Evolutionary conservation across 2,797 vertebrate genomes (phyloP).

Genomic region (Rhinatrema bivittatum): DNA sequence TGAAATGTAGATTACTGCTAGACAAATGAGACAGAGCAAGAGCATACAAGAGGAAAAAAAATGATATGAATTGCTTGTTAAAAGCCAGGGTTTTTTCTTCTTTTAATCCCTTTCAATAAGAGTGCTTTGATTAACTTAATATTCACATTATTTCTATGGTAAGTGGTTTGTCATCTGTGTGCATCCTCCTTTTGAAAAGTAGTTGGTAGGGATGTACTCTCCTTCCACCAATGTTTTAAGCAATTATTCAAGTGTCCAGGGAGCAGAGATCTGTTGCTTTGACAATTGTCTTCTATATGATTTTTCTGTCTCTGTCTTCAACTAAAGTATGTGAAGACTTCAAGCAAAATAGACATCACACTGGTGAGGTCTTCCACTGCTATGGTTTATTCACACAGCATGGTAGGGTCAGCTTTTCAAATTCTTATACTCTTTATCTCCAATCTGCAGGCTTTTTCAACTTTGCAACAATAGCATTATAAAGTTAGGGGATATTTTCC

Average conservation of each 20-base stretch:
- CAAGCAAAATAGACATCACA: no score
- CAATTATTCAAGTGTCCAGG: slow-evolving; percentile 1
- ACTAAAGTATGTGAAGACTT: no score
- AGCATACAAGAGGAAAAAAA: slow-evolving; percentile 56
- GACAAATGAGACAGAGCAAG: slow-evolving; percentile 73
- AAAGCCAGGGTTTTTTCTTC: slow-evolving; percentile 27
- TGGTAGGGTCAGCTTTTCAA: no score
- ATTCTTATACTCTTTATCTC: no score
- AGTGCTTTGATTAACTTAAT: slow-evolving; percentile 63
- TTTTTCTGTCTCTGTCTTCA: not conserved
- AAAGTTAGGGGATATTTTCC: no score
- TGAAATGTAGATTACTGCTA: slow-evolving; percentile 81
- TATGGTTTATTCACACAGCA: no score
- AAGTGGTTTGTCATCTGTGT: slow-evolving; percentile 47
- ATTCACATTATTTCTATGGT: slow-evolving; percentile 55
- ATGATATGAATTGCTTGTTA: slow-evolving; percentile 66
- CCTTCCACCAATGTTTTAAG: slow-evolving; percentile 13
- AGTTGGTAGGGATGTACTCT: slow-evolving; percentile 10
- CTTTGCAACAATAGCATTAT: no score
- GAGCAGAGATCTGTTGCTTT: not conserved
- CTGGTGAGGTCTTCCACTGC: no score
- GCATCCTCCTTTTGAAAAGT: slow-evolving; percentile 4
- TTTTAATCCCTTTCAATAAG: slow-evolving; percentile 36
- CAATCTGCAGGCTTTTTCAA: no score
- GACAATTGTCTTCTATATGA: not conserved